These are phyloP conservation scores for Monopterus albus DNA, from an alignment of 2,113 vertebrate genomes.

Conservation along the genomic window DNA sequence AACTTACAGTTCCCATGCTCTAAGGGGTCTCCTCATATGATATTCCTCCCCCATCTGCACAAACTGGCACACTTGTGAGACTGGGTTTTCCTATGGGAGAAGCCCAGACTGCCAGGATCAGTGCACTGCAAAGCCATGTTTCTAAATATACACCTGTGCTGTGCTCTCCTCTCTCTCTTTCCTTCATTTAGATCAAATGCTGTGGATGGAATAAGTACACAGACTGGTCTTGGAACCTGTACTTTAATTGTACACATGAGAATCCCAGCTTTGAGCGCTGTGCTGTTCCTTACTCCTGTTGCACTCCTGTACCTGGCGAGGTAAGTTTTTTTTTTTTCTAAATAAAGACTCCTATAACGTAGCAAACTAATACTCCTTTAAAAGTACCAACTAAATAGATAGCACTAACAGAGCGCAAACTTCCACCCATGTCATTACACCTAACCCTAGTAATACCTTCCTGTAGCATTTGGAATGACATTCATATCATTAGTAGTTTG, in stretches of 20 bases:
- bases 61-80: slow-evolving; percentile 35
- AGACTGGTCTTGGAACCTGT: slow-evolving; percentile 84
- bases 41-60: slow-evolving; percentile 53
- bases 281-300: slow-evolving; percentile 83
- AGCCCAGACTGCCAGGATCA: slow-evolving; percentile 52
- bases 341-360: neutral
- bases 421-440: no score
- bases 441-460: no score
- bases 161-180: neutral
- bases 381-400: no score
- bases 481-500: no score
- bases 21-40: slow-evolving; percentile 41
- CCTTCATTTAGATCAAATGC: slow-evolving; percentile 78
- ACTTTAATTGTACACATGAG: slow-evolving; percentile 80
- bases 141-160: slow-evolving; percentile 52
- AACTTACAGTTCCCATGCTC: slow-evolving; percentile 39
- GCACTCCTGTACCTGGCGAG: slow-evolving; percentile 79
- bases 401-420: no score
- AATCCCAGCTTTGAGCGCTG: slow-evolving; percentile 82
- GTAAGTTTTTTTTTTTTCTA: slow-evolving; percentile 41
- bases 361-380: no score
- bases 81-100: slow-evolving; percentile 42
- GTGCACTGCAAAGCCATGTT: neutral
- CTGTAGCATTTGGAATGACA: no score
- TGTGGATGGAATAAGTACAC: slow-evolving; percentile 84